A percentile compares a stretch with the other conserved stretches of the same genome.
These are phyloP conservation scores for Pterophyllum scalare DNA, from an alignment of 2,113 vertebrate genomes.

Conservation along the genomic window DNA sequence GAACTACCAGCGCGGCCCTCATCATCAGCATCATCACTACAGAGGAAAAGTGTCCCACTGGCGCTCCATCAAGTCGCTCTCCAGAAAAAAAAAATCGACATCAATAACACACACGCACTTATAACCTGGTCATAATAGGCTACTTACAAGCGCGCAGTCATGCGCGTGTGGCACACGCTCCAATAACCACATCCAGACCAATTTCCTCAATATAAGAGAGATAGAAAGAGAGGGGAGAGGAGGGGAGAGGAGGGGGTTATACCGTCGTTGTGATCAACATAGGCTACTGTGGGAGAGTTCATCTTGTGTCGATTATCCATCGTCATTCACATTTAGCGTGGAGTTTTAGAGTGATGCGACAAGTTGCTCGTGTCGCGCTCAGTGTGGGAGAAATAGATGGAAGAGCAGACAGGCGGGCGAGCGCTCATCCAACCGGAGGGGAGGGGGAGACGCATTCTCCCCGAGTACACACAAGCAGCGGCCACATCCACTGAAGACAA, in stretches of 20 bases:
- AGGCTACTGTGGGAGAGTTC: background rate
- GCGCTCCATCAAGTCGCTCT: slow-evolving; percentile 49
- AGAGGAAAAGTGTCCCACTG: slow-evolving; percentile 54
- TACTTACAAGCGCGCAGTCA: slow-evolving; percentile 49
- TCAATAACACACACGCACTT: background rate
- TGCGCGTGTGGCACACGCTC: slow-evolving; percentile 62
- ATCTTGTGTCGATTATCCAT: slow-evolving; percentile 28
- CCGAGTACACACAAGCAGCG: slow-evolving; percentile 72
- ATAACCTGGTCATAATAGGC: slow-evolving; percentile 49
- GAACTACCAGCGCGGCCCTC: slow-evolving; percentile 53
- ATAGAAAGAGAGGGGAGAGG: too few species aligned
- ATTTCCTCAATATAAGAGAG: slow-evolving; percentile 47
- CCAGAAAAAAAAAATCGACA: background rate
- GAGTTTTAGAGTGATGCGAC: slow-evolving; percentile 76
- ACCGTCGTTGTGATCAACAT: slow-evolving; percentile 29
- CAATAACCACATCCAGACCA: slow-evolving; percentile 71
- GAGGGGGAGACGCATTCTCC: slow-evolving; percentile 72
- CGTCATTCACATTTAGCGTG: slow-evolving; percentile 44
- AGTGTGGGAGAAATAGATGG: slow-evolving; percentile 54
- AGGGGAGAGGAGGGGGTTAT: background rate
- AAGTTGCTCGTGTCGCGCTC: slow-evolving; percentile 75
- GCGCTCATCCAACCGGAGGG: slow-evolving; percentile 57
- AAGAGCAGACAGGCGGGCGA: slow-evolving; percentile 56
- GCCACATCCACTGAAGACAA: slow-evolving; percentile 76
- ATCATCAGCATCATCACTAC: slow-evolving; percentile 60